These are phyloP conservation scores for Gasterosteus aculeatus DNA, from an alignment of 2,113 vertebrate species.

Conservation along the genomic window DNA sequence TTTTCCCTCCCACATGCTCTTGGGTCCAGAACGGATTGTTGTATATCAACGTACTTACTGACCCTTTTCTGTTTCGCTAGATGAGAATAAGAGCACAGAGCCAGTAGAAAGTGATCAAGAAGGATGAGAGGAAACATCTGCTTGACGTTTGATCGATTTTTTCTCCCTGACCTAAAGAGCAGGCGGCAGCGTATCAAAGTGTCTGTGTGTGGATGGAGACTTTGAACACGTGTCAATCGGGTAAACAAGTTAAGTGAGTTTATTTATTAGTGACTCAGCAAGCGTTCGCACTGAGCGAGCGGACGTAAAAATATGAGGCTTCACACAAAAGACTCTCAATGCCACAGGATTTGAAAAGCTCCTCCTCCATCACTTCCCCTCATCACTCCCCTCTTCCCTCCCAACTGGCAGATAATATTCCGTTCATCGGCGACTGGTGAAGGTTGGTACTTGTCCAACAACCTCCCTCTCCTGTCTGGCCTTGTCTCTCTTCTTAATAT, in stretches of 20 bases:
- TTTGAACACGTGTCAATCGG: conserved; percentile 37
- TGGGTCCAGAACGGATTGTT: neutral
- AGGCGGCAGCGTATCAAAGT: conserved; percentile 9
- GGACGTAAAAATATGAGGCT: conserved; percentile 38
- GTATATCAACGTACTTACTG: conserved; percentile 28
- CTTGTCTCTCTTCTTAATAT: conserved; percentile 34
- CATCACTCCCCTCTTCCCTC: conserved; percentile 22
- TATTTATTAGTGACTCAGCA: conserved; percentile 29
- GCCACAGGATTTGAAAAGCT: conserved; percentile 43
- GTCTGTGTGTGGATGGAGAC: conserved; percentile 18
- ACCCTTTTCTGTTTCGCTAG: conserved; percentile 29
- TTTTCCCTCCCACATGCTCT: conserved; percentile 18
- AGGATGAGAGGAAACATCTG: conserved; percentile 38
- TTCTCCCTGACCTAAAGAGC: conserved; percentile 40
- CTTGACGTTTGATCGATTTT: conserved; percentile 53
- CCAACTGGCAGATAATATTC: conserved; percentile 52
- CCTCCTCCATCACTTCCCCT: conserved; percentile 26
- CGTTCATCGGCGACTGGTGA: conserved; percentile 38
- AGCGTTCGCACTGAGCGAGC: conserved; percentile 3
- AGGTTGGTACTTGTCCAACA: conserved; percentile 42
- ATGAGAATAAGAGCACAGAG: neutral
- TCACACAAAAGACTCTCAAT: conserved; percentile 60
- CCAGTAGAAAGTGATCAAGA: neutral
- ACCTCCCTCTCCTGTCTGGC: conserved; percentile 15
- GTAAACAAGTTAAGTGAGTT: conserved; percentile 39